Conservation (phyloP, 2,113 vertebrate species). For the Vulpes ferrilata region DNA sequence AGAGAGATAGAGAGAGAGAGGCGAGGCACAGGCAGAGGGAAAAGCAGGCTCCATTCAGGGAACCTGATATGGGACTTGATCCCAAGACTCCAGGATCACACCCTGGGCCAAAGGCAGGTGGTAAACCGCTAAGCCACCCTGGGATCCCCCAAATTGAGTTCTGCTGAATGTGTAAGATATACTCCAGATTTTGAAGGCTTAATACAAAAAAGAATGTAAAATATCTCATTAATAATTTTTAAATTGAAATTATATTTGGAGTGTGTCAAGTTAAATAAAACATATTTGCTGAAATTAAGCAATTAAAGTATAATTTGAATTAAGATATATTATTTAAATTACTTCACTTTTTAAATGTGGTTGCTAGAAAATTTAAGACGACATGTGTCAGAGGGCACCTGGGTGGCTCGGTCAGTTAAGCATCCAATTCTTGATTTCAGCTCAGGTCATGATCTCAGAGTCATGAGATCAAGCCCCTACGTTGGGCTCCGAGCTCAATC, state of each 20-base stretch:
- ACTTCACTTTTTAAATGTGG: neutral
- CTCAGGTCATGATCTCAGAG: neutral
- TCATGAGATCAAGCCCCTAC: neutral
- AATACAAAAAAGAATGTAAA: neutral
- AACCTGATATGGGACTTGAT: no score
- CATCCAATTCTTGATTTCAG: neutral
- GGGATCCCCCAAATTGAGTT: neutral
- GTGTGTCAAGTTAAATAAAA: neutral
- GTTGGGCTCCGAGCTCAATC: neutral
- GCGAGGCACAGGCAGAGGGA: no score
- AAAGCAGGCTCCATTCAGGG: no score
- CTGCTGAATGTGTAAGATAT: neutral
- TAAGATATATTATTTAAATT: neutral
- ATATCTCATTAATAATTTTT: neutral
- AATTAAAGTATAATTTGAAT: neutral
- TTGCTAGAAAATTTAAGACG: neutral
- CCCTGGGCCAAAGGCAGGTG: no score
- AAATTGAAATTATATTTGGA: conserved; percentile 18
- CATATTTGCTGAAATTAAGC: conserved; percentile 6
- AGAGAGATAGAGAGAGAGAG: no score
- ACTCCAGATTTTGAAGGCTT: neutral
- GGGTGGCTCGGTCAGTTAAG: neutral
- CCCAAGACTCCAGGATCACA: no score
- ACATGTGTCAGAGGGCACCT: neutral
- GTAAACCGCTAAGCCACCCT: no score